Base-by-base conservation (phyloP, 1,140 invertebrate species). In the Steinernema feltiae region DNA sequence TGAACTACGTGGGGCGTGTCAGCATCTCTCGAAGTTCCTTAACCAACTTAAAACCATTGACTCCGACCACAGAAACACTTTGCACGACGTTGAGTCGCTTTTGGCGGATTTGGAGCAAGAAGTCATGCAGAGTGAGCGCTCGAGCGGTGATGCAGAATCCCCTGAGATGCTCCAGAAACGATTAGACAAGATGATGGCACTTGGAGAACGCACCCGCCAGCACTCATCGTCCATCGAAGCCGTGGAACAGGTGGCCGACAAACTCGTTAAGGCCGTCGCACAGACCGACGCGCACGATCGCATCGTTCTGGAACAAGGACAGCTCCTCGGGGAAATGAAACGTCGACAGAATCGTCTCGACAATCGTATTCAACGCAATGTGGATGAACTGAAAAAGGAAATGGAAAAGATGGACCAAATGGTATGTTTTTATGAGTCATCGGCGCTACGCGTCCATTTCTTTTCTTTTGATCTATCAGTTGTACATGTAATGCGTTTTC, bases 341-440 rank as follows among this genome's bases (percentile, higher is more conserved):
- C 7, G 46, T 17, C 21, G 63, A 30, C 46, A 73, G 41, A 18
- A 69, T 3, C 15, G 53, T 3, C 53, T 63, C 3, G 53, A 75
- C 48, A 29, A 53, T 1, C 71, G 74, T 35, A 63, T 77, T 48
- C 76, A 74, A 17, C 76, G 76, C 29, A 73, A 77, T 41, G 69
- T 77, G 21, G 76, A 77, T 12, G 74, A 77, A 32, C 74, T 77
- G 63, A 48, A 73, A n/a, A 30, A 30, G 41, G 71, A 63, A 32
- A 69, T 63, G 24, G 48, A 72, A 3, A 70, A 46, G 17, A 73
- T 63, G 7, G 76, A 73, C 15, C 76, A 72, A 78, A 80, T 70
- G 48, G 69, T 53, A 63, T 63, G 53, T 27, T 27, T 63, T 3
- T 27, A 27, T 63, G 53, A 63, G 15, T 63, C 53, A 63, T 18